Base-by-base conservation (phyloP, 2,113 vertebrate genomes). In the Fregata magnificens region DNA sequence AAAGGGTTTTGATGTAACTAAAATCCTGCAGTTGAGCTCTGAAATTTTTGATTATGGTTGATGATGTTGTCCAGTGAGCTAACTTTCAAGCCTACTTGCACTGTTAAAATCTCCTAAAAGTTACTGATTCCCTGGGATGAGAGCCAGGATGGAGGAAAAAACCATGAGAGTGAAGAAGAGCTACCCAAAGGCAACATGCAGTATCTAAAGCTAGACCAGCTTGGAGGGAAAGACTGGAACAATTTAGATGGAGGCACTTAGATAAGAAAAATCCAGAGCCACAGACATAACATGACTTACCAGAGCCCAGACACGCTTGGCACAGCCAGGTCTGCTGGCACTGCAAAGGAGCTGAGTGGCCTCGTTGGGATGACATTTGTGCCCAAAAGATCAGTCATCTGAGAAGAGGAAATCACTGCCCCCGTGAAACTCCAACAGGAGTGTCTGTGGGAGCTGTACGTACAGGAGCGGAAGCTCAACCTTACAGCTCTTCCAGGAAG, bases 371-470 rank as follows among this genome's bases (percentile, higher is more conserved):
- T 79, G 18, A 50, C 0, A 0, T 73, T 70, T 81, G 44, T 65
- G 8, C n/a, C 28, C 32, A 44, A 29, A 80, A 59, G 40, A 45
- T 63, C 26, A 22, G 22, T 70, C 3, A 0, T 73, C 7, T 82
- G 24, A 70, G 36, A 40, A 62, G 73, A 82, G 59, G 45, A 74
- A 85, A 50, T 61, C 29, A 17, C 10, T 65, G 32, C 9, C 13
- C 18, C 28, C 12, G 9, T 17, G 61, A 82, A 81, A 70, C 34
- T 72, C 17, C 28, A 18, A 26, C 42, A 29, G 44, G 16, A 22
- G 3, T 13, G 25, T 55, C 34, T 61, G 31, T 9, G 18, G 61
- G 20, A 90, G 19, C 42, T 82, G 5, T 40, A 42, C 0, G 0
- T 31, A 34, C 7, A 56, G 24, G 34, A 82, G 22, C 2, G 1